Percentiles rank a stretch among this genome's conserved stretches.
Conservation (phyloP, 2,113 vertebrate genomes). For the Arenaria interpres region DNA sequence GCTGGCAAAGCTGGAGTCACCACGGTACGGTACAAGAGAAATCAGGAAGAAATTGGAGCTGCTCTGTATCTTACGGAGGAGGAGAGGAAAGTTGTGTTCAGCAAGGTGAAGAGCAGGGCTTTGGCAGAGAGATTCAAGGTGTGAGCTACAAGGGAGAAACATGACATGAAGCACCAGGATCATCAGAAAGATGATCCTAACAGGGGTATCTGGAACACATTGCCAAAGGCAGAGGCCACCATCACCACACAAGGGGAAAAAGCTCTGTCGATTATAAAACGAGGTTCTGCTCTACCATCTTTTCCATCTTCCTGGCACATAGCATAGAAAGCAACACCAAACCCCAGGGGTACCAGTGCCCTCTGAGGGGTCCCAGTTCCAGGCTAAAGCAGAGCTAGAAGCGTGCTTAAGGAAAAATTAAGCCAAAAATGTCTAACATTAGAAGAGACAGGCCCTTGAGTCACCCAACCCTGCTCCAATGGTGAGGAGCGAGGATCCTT, state of each 20-base stretch:
- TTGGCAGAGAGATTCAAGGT: background rate
- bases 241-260: background rate
- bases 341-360: background rate
- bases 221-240: background rate
- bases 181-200: background rate
- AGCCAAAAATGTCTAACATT: background rate
- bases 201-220: background rate
- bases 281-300: background rate
- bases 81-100: background rate
- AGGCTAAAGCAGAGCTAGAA: background rate
- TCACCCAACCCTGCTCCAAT: background rate
- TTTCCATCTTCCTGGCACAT: background rate
- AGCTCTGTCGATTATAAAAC: background rate
- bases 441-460: background rate
- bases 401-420: background rate
- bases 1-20: background rate
- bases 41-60: background rate
- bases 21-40: background rate
- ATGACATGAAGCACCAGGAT: fast-evolving
- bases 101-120: background rate
- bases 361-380: background rate
- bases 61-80: background rate
- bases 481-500: background rate
- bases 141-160: background rate
- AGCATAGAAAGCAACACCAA: background rate